Base-by-base conservation (phyloP, 2,797 vertebrate species). In the Eremophila alpestris region DNA sequence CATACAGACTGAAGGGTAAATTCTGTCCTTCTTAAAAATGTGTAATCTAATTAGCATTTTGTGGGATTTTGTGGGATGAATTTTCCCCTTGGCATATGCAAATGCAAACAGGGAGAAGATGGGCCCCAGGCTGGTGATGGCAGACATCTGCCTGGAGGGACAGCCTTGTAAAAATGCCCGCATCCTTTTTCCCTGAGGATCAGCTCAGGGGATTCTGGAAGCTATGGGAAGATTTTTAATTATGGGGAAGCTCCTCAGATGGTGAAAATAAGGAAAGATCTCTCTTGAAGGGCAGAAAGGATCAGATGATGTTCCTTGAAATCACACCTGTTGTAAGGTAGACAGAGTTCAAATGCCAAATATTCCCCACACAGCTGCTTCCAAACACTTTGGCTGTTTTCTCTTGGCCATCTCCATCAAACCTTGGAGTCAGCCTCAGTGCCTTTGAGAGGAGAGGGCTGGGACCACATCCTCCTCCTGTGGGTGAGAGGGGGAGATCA, bases 31-130 rank as follows among this genome's bases (percentile, higher is more conserved):
- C 76, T 81, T 83, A 78, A 69, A 93, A 55, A 60, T 55, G 11
- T 92, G 64, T 54, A 79, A 77, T 90, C 69, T 58, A 85, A 78
- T 96, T 82, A 92, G 40, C 69, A 41, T 94, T 75, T 80, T 73
- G 32, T 92, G 78, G 75, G 93, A 64, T 82, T 88, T 88, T 27
- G 73, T 89, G 76, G 89, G 78, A 21, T 91, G 69, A 51, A 26
- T 86, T 85, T 78, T 77, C 69, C 89, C 67, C 9, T 45, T 84
- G 74, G 89, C 76, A 3, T 60, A 23, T 34, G 23, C 68, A 23
- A 5, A 52, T 56, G 40, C 56, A 45, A 56, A 48, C 32, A 40
- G 59, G 32, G n/a, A 58, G 65, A 27, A 60, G 0, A 0, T 16
- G 62, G 71, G 36, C 89, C 69, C 67, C 58, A 48, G 83, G 40